Evolutionary conservation across 2,113 vertebrate species (phyloP).

Genomic region (Sylvia atricapilla): DNA sequence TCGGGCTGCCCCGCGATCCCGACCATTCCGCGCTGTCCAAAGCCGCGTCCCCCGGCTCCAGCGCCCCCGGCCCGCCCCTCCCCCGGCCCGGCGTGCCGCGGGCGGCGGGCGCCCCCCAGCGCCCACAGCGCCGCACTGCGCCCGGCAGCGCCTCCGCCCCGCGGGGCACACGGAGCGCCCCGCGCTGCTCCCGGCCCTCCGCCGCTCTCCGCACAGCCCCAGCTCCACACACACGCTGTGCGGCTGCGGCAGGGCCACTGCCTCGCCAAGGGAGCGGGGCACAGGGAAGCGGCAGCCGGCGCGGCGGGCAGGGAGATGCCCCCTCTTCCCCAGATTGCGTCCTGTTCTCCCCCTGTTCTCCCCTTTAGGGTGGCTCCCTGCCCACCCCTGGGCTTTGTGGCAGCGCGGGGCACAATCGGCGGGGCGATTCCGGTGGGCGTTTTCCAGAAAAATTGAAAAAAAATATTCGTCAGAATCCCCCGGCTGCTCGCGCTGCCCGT

Average conservation of each 20-base stretch:
- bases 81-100: neutral
- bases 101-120: constrained; percentile 64
- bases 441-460: neutral
- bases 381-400: neutral
- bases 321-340: neutral
- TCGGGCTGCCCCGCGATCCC: no score
- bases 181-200: no score
- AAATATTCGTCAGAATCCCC: neutral
- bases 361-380: neutral
- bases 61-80: neutral
- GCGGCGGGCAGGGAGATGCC: neutral
- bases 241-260: neutral
- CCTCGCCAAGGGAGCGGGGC: neutral
- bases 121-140: constrained; percentile 15
- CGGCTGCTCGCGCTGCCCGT: neutral
- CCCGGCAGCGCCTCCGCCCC: neutral
- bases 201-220: neutral
- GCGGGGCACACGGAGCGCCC: no score
- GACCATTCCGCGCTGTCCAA: rapidly evolving
- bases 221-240: neutral
- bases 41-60: no score
- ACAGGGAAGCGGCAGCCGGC: neutral
- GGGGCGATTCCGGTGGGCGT: neutral
- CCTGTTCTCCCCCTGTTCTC: neutral
- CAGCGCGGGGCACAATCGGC: neutral